Evolutionary conservation across 1,140 invertebrate species (phyloP).

Genomic region (Ips nitidus): DNA sequence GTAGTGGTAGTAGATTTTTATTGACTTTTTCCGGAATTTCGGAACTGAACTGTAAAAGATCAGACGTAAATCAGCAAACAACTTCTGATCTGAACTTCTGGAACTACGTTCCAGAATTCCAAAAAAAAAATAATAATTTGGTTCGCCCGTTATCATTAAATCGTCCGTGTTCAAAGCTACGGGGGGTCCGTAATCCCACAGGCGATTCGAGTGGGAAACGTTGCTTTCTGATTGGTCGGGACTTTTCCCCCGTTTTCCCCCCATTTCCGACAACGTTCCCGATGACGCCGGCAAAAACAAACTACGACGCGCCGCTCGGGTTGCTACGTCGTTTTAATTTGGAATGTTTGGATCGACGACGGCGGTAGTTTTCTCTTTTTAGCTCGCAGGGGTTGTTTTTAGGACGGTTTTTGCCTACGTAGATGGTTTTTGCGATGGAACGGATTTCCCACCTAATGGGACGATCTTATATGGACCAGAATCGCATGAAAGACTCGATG

Average conservation of each 20-base stretch:
- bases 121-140: not conserved
- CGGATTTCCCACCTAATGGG: not conserved
- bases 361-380: conserved; percentile 36
- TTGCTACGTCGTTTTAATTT: conserved; percentile 46
- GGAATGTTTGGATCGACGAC: conserved; percentile 41
- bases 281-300: conserved; percentile 48
- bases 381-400: conserved; percentile 40
- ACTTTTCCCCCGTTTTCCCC: not conserved
- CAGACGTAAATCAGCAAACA: not conserved
- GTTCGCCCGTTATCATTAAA: not conserved
- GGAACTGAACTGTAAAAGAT: too few species aligned
- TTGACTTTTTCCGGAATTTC: too few species aligned
- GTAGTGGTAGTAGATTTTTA: too few species aligned
- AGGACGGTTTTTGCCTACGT: conserved; percentile 38
- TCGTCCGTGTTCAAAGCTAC: not conserved
- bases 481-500: too few species aligned
- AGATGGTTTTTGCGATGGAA: not conserved
- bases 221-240: conserved; percentile 41
- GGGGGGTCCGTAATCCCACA: not conserved
- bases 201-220: conserved; percentile 9
- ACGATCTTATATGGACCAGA: not conserved
- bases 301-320: conserved; percentile 44
- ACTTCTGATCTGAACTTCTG: not conserved
- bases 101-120: not conserved
- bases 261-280: not conserved